Percentiles rank a stretch among this genome's conserved stretches.
These are phyloP conservation scores for Pachydiplax longipennis DNA, from an alignment of 2,888 invertebrate genomes.

Conservation along the genomic window DNA sequence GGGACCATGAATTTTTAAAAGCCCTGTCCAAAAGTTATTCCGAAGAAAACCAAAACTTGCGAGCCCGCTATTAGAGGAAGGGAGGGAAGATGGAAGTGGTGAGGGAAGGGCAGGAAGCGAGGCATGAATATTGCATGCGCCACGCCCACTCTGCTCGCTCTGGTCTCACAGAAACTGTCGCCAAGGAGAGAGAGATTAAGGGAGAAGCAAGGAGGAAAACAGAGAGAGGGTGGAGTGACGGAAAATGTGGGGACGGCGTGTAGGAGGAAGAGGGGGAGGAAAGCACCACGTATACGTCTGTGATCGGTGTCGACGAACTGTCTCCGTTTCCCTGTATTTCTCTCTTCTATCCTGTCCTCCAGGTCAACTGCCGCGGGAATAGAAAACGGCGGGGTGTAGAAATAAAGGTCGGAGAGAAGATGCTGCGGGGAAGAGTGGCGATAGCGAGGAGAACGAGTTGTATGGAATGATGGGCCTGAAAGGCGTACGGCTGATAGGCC, in stretches of 20 bases:
- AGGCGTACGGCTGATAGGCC: background rate
- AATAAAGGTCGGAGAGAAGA: background rate
- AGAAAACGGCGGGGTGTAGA: background rate
- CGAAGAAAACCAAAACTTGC: background rate
- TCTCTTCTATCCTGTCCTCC: background rate
- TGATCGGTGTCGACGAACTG: conserved; percentile 24
- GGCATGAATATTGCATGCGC: conserved; percentile 38
- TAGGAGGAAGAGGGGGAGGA: background rate
- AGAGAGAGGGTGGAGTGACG: background rate
- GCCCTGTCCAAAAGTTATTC: background rate
- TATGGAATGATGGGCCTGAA: background rate
- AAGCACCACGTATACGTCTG: background rate
- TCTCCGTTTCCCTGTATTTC: background rate
- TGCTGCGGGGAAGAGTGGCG: background rate
- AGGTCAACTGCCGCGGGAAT: background rate
- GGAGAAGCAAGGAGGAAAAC: background rate
- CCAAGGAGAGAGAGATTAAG: background rate
- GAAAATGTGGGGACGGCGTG: background rate
- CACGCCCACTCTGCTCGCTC: conserved; percentile 11
- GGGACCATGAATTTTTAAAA: background rate
- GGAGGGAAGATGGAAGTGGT: background rate
- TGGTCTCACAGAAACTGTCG: conserved; percentile 12
- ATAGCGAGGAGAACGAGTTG: background rate
- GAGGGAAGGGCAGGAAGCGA: background rate
- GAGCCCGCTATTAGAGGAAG: background rate